Evolutionary conservation across 2,888 invertebrate species (phyloP).

Genomic region (Drosophila buzzatii): DNA sequence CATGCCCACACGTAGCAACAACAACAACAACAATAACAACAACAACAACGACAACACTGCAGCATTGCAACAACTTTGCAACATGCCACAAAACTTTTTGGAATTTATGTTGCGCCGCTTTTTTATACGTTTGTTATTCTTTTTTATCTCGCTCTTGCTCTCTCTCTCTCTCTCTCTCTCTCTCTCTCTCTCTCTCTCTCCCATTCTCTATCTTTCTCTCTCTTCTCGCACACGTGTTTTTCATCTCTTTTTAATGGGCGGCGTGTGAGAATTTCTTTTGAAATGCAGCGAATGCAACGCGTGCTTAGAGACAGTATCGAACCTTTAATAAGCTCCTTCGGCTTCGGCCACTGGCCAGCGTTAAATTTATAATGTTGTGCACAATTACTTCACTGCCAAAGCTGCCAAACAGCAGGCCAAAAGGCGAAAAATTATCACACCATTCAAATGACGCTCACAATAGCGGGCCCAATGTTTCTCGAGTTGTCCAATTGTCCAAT

Average conservation of each 20-base stretch:
- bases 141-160: slow-evolving; percentile 20
- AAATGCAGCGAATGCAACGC: slow-evolving; percentile 65
- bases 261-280: slow-evolving; percentile 82
- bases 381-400: slow-evolving; percentile 76
- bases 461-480: slow-evolving; percentile 32
- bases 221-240: slow-evolving; percentile 5
- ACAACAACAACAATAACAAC: slow-evolving; percentile 38
- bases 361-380: slow-evolving; percentile 75
- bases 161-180: slow-evolving; percentile 26
- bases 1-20: slow-evolving; percentile 73
- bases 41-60: slow-evolving; percentile 58
- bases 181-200: slow-evolving; percentile 13
- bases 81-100: slow-evolving; percentile 74
- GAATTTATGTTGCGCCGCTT: slow-evolving; percentile 65
- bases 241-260: slow-evolving; percentile 50
- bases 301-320: slow-evolving; percentile 57
- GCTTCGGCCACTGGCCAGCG: slow-evolving; percentile 8
- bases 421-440: slow-evolving; percentile 82
- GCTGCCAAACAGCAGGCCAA: slow-evolving; percentile 47
- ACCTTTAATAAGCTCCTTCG: slow-evolving; percentile 62
- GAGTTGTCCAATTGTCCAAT: neutral
- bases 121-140: slow-evolving; percentile 28
- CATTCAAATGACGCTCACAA: slow-evolving; percentile 83
- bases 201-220: slow-evolving; percentile 9
- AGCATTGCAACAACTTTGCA: slow-evolving; percentile 73